Base-by-base conservation (phyloP, 53 echinoderm and acorn worm genomes). In the Astropecten irregularis region DNA sequence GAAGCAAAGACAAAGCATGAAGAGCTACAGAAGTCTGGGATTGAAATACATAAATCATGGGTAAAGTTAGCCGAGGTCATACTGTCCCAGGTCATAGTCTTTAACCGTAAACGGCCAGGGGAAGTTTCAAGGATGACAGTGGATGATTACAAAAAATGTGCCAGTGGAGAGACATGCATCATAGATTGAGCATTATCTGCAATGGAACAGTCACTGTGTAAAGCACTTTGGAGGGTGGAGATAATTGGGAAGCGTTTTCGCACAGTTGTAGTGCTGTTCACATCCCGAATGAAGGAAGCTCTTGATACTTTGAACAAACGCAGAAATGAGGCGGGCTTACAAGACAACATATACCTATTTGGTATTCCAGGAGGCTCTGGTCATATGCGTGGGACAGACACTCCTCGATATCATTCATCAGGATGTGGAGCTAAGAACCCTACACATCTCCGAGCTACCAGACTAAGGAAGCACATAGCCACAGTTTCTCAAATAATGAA, bases 401-500 rank as follows among this genome's bases (percentile, higher is more conserved):
- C 82, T 28, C 52, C 88, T n/a, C 72, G 88, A 25, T 62, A 66
- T 6, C 82, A 87, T 69, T 22, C 88, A 31, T 34, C 47, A 27
- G 31, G 15, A 9, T 91, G 90, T 68, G 84, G 76, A 16, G 86
- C 90, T 8, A 61, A 46, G 4, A 40, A 61, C 8, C 91, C 88
- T 26, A 20, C 35, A n/a, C 26, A 46, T 18, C 76, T 90, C 35
- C 69, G 77, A 4, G 49, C 90, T 27, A 94, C 94, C 25, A 48
- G 69, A 33, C 54, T 94, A 2, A 49, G 91, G 15, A 94, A 91
- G 81, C 88, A 82, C 30, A 77, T 86, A 10, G 87, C 77, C 14
- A 67, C 56, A 14, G 73, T 90, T 0, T 88, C 88, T 2, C 91
- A 91, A 44, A 66, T 94, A 1, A 82, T 94, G 62, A 91, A 88